Base-by-base conservation (phyloP, 2,113 vertebrate genomes). In the Azemiops feae region DNA sequence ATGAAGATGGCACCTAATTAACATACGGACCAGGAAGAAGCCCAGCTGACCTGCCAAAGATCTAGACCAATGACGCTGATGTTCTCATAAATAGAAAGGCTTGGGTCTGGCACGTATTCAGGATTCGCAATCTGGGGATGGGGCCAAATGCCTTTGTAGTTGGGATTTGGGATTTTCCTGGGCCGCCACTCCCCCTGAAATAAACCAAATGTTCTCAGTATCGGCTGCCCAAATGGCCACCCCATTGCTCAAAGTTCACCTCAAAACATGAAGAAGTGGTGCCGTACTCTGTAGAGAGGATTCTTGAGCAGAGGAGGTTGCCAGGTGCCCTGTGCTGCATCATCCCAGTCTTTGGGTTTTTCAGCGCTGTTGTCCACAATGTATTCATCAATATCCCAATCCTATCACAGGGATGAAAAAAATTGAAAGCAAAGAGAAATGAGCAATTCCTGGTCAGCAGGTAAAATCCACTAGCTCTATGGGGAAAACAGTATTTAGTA, bases 11-110 rank as follows among this genome's bases (percentile, higher is more conserved):
- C 18, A 39, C 69, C 16, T 20, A 39, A 81, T 39, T 34, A 81
- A 81, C 7, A 1, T 8, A 39, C 34, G 7, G 22, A 81, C 18
- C 74, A 81, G 18, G 34, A 1, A 81, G 34, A 43, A 47, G 5
- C 30, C 9, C 60, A 5, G 43, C 47, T 53, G 39, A 99, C 98
- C 98, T 99, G 99, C 98, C 98, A 99, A 34, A 99, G 97, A 85
- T 99, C 98, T 85, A 99, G 97, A 57, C 98, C 98, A 0, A 99
- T 58, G 50, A 98, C 94, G 0, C 98, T 97, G 0, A 99, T 97
- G 54, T 96, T 98, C 92, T 98, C 98, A 81, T 98, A 99, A 93
- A 98, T 98, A 30, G 98, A 98, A 93, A 99, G 98, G 64, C 90
- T 96, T 0, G 95, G 92, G 34, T 98, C 98, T 0, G 97, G 91